phyloP scores from a whole-genome alignment of 2,113 vertebrate genomes.

The Spheniscus mendiculus region DNA sequence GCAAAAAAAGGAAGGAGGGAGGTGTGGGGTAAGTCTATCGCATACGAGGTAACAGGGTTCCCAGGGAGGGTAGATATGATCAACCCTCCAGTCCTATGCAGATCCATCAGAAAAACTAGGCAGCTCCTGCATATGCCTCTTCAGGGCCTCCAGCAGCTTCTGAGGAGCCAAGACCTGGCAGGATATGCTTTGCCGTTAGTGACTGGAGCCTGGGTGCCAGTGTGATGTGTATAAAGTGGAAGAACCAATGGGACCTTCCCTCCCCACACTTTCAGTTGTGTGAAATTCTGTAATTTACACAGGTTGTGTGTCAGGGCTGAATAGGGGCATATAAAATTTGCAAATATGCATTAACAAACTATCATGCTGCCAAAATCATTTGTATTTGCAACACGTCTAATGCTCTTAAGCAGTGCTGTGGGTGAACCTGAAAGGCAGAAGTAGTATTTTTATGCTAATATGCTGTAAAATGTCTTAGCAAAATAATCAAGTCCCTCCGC shows the following conservation, averaged over 20 bases:
- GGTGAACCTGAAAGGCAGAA: conserved; percentile 66
- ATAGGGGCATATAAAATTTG: conserved; percentile 14
- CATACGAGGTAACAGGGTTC: background rate
- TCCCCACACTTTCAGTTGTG: background rate
- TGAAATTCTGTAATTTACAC: background rate
- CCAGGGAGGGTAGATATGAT: no score
- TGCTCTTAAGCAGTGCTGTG: conserved; percentile 28
- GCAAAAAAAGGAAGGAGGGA: background rate
- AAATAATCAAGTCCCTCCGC: conserved; percentile 57
- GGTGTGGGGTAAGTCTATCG: background rate
- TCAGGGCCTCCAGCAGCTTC: background rate
- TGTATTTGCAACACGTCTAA: conserved; percentile 40
- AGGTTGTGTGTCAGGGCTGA: background rate
- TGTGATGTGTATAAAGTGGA: background rate
- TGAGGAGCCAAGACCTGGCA: background rate
- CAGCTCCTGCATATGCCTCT: background rate
- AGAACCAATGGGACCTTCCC: background rate
- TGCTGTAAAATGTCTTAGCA: conserved; percentile 50
- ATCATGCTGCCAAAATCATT: conserved; percentile 41
- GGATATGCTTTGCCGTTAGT: background rate
- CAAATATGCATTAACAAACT: conserved; percentile 50
- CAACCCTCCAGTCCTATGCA: background rate
- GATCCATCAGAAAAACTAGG: background rate
- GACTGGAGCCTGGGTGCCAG: background rate
- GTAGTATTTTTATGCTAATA: conserved; percentile 71